Conservation (phyloP, 2,113 vertebrate genomes). For the Protobothrops flavoviridis region DNA sequence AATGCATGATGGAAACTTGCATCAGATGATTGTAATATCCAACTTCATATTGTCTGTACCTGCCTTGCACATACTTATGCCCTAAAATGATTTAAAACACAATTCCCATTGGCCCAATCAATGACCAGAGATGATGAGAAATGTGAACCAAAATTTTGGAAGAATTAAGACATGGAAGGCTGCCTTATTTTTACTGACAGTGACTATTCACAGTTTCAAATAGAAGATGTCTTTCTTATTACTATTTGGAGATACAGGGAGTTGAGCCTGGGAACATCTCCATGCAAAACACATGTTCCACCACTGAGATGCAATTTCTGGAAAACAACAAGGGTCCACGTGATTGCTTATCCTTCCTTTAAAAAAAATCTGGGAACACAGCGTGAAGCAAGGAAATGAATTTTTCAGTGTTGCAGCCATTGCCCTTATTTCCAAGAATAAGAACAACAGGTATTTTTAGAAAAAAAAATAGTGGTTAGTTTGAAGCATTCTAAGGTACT, state of each 20-base stretch:
- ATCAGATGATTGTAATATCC: background rate
- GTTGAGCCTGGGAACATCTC: background rate
- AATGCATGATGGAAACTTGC: background rate
- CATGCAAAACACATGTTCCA: background rate
- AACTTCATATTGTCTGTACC: background rate
- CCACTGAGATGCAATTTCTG: background rate
- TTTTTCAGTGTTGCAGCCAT: background rate
- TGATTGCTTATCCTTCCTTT: background rate
- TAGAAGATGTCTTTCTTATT: background rate
- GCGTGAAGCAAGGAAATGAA: background rate
- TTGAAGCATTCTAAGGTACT: background rate
- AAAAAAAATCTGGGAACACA: background rate
- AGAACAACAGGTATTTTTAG: background rate
- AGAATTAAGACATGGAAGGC: background rate
- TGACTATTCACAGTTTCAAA: background rate
- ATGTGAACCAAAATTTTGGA: background rate
- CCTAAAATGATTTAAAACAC: background rate
- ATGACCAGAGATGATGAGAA: background rate
- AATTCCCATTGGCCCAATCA: background rate
- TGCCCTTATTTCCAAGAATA: background rate
- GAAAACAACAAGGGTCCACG: background rate
- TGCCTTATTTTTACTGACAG: background rate
- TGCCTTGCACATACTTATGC: background rate
- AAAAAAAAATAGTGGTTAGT: background rate
- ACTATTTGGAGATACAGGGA: background rate